These are phyloP conservation scores for Fratercula arctica DNA, from an alignment of 2,797 vertebrate species.

Conservation along the genomic window DNA sequence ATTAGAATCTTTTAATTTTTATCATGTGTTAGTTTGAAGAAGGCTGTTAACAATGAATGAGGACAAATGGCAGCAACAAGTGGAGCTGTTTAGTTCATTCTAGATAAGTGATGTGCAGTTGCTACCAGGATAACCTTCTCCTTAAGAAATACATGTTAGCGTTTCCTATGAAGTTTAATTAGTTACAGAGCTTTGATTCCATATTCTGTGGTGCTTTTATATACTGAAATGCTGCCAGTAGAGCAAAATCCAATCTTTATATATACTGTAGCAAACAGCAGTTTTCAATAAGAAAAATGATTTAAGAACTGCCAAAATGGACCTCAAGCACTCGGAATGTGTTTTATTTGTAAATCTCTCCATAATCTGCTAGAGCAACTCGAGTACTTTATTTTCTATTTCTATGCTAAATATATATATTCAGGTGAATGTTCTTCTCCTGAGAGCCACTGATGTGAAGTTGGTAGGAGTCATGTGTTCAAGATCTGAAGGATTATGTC, in stretches of 20 bases:
- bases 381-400: neutral
- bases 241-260: neutral
- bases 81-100: neutral
- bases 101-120: neutral
- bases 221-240: neutral
- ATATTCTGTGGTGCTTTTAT: neutral
- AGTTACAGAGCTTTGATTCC: neutral
- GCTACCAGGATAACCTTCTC: neutral
- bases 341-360: neutral
- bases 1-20: neutral
- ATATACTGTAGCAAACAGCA: neutral
- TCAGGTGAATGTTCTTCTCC: neutral
- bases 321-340: neutral
- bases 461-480: neutral
- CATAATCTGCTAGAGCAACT: neutral
- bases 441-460: neutral
- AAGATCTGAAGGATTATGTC: neutral
- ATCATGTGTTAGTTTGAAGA: conserved; percentile 2
- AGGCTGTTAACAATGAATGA: neutral
- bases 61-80: neutral
- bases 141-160: neutral
- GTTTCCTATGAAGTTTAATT: neutral
- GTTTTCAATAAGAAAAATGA: neutral
- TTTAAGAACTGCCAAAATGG: neutral
- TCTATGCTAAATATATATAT: neutral